Evolutionary conservation across 2,888 invertebrate species (phyloP).

Genomic region (Apotomis capreana): DNA sequence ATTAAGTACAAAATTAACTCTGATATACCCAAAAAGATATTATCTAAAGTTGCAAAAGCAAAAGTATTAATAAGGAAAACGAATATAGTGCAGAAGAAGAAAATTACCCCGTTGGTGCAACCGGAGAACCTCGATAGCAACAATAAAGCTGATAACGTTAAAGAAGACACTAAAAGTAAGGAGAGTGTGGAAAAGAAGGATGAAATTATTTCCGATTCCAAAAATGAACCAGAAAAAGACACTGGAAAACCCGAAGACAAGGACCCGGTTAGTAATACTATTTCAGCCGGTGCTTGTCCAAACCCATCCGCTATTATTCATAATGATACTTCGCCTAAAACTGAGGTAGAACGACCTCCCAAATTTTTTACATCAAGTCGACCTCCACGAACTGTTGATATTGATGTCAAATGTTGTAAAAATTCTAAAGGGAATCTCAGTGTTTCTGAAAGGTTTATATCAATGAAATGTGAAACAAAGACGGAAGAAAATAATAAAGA

Average conservation of each 20-base stretch:
- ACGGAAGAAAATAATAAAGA: constrained; percentile 65
- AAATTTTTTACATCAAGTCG: constrained; percentile 77
- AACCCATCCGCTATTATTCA: constrained; percentile 49
- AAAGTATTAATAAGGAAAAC: constrained; percentile 65
- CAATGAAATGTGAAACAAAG: constrained; percentile 73
- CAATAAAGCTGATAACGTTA: constrained; percentile 47
- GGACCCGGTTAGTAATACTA: constrained; percentile 1
- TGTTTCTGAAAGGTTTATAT: constrained; percentile 74
- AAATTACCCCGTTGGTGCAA: constrained; percentile 49
- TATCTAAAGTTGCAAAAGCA: constrained; percentile 62
- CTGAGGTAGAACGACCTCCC: constrained; percentile 73
- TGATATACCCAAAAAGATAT: constrained; percentile 62
- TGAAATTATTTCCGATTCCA: constrained; percentile 14
- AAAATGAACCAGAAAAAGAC: constrained; percentile 18
- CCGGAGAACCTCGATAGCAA: constrained; percentile 45
- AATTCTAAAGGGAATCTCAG: constrained; percentile 77
- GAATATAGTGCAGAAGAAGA: constrained; percentile 58
- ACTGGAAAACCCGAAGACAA: constrained; percentile 37
- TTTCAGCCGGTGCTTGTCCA: constrained; percentile 34
- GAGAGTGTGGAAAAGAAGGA: constrained; percentile 28
- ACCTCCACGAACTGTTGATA: constrained; percentile 74
- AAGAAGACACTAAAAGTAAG: constrained; percentile 42
- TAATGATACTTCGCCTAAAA: constrained; percentile 62
- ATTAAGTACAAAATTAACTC: constrained; percentile 75
- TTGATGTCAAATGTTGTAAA: constrained; percentile 77